A percentile compares a stretch with the other conserved stretches of the same genome.
Conservation (phyloP, 2,888 invertebrate species). For the Panorpa germanica region DNA sequence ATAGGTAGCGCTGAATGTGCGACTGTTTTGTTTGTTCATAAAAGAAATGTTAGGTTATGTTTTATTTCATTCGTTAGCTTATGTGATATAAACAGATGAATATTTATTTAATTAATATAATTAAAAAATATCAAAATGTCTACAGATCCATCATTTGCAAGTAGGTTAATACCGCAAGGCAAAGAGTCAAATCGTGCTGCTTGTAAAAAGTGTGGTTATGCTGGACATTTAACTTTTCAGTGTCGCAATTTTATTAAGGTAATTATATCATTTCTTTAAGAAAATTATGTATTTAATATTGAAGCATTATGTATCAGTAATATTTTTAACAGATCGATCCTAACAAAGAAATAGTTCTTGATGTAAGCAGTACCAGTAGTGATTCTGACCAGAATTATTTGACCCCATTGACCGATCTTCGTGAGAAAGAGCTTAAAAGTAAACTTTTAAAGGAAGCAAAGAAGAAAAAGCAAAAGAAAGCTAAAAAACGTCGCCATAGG, state of each 20-base stretch:
- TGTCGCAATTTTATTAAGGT: constrained; percentile 87
- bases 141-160: no score
- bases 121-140: no score
- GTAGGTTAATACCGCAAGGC: no score
- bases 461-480: no score
- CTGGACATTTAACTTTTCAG: constrained; percentile 89
- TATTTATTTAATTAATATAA: no score
- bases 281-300: constrained; percentile 1
- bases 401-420: constrained; percentile 62
- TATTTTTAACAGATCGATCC: constrained; percentile 49
- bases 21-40: no score
- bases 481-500: no score
- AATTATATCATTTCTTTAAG: constrained; percentile 16
- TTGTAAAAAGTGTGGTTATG: constrained; percentile 90
- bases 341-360: constrained; percentile 78
- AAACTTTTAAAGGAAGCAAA: no score
- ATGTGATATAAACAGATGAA: no score
- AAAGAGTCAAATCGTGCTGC: constrained; percentile 66
- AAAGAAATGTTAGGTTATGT: no score
- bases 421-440: constrained; percentile 69
- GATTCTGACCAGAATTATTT: constrained; percentile 64
- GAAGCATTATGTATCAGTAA: neutral
- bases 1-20: no score
- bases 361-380: constrained; percentile 88
- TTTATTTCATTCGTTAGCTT: no score